A percentile compares a stretch with the other conserved stretches of the same genome.
phyloP scores from a whole-genome alignment of 2,113 vertebrate species.

The Proteles cristata region DNA sequence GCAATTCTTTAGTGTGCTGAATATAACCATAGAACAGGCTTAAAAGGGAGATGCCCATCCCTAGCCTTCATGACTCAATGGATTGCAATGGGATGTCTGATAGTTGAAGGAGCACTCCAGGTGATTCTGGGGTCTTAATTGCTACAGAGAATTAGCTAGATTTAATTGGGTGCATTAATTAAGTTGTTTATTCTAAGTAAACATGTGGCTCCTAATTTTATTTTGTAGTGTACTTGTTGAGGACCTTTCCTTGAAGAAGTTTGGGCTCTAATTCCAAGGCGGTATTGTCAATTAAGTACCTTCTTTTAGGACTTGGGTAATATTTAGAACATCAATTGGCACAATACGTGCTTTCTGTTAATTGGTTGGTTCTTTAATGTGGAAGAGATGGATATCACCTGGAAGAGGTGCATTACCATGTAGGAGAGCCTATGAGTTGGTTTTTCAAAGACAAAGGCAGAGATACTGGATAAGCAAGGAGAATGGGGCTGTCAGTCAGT shows the following conservation, averaged over 20 bases:
- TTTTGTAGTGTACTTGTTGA: not conserved
- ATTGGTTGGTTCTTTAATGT: conserved; percentile 7
- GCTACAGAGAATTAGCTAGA: not conserved
- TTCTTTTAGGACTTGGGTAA: not conserved
- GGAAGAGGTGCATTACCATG: not conserved
- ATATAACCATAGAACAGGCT: not conserved
- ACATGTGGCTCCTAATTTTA: conserved; percentile 18
- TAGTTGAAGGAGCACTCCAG: not conserved
- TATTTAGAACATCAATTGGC: not conserved
- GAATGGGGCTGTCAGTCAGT: not conserved
- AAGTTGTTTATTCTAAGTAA: conserved; percentile 3
- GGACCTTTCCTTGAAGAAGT: not conserved
- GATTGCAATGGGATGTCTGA: not conserved
- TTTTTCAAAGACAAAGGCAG: conserved; percentile 50
- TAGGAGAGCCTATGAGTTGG: not conserved
- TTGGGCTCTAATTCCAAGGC: not conserved
- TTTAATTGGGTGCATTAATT: not conserved
- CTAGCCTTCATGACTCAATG: not conserved
- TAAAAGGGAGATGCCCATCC: not conserved
- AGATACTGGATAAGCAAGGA: not conserved
- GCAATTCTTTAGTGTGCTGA: not conserved
- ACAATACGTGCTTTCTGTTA: not conserved
- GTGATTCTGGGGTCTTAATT: not conserved
- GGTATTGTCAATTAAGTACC: not conserved
- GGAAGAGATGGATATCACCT: not conserved